phyloP scores from a whole-genome alignment of 2,888 invertebrate genomes.

The Pediacus dermestoides region DNA sequence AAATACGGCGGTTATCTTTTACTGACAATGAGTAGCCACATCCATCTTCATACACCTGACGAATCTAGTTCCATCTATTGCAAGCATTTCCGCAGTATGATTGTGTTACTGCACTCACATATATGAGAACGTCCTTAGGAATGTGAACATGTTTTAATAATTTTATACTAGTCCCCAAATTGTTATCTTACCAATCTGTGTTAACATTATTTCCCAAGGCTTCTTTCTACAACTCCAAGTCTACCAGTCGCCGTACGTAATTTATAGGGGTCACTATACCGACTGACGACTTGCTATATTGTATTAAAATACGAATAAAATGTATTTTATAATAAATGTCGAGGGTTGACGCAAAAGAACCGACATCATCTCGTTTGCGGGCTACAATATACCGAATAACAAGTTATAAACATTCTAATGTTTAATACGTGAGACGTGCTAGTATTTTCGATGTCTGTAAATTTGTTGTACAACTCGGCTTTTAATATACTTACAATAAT shows the following conservation, averaged over 20 bases:
- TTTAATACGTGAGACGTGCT: conserved; percentile 24
- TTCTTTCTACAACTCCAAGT: conserved; percentile 40
- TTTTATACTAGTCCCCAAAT: conserved; percentile 37
- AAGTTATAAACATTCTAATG: conserved; percentile 20
- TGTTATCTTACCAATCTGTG: conserved; percentile 43
- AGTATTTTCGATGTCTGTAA: conserved; percentile 17
- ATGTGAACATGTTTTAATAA: conserved; percentile 43
- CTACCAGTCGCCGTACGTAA: conserved; percentile 38
- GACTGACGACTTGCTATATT: conserved; percentile 30
- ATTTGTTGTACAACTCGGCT: conserved; percentile 2
- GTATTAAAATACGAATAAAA: conserved; percentile 40
- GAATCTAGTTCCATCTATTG: conserved; percentile 29
- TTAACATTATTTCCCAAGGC: conserved; percentile 45
- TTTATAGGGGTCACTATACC: conserved; percentile 44
- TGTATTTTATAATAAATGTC: conserved; percentile 34
- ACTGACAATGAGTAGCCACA: neutral
- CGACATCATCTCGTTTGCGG: conserved; percentile 16
- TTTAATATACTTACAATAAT: no score
- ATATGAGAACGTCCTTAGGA: conserved; percentile 30
- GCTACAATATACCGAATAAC: conserved; percentile 7
- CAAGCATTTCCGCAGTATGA: conserved; percentile 30
- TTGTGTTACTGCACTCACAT: conserved; percentile 21
- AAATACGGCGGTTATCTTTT: neutral
- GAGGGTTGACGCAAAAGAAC: conserved; percentile 25
- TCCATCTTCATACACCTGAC: conserved; percentile 17